Conservation (phyloP, 2,113 vertebrate genomes). For the Typhlomys cinereus region DNA sequence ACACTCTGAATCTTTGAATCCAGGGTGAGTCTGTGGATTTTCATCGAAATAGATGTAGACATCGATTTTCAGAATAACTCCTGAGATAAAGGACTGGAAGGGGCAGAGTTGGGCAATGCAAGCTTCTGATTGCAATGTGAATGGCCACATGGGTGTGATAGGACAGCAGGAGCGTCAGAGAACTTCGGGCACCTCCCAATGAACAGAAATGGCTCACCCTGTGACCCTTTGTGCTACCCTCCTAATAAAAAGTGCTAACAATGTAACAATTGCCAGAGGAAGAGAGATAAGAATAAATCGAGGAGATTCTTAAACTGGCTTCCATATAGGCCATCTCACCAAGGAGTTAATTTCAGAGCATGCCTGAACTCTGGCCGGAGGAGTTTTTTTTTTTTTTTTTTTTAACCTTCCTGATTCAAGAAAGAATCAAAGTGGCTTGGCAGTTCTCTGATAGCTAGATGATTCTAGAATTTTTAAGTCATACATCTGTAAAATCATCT, state of each 20-base stretch:
- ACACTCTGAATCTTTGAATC: background rate
- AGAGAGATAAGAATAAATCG: background rate
- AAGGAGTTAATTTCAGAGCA: constrained; percentile 12
- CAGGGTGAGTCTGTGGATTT: background rate
- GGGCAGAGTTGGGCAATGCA: background rate
- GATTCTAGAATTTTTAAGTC: constrained; percentile 29
- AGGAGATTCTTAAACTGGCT: background rate
- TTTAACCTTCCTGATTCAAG: background rate
- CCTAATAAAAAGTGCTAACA: background rate
- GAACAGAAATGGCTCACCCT: background rate
- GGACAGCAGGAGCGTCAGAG: background rate
- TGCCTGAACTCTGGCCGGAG: constrained; percentile 10
- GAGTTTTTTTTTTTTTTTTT: background rate
- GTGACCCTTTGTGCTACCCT: no score
- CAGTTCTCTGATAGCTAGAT: background rate
- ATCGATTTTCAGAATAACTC: background rate
- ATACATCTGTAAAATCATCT: background rate
- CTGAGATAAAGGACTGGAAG: background rate
- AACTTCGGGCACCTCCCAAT: background rate
- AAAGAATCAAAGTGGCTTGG: background rate
- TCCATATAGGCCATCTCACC: background rate
- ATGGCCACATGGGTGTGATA: no score
- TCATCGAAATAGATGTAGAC: background rate
- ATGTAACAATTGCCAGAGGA: background rate
- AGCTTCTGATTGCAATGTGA: background rate